Percentiles rank a stretch among this genome's conserved stretches.
Conservation (phyloP, 2,113 vertebrate genomes). For the Plestiodon gilberti region DNA sequence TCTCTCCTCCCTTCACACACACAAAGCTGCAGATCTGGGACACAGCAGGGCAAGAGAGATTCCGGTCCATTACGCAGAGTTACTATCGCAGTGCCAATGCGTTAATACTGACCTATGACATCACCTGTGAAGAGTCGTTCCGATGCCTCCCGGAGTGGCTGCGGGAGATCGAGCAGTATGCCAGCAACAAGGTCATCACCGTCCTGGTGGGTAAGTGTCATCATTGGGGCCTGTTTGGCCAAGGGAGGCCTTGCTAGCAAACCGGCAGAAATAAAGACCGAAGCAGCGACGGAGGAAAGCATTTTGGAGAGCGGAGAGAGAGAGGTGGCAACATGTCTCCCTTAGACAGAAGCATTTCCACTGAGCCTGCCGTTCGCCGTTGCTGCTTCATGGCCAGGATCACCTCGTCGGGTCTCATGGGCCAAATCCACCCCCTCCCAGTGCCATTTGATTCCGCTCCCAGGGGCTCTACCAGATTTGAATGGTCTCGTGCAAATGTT, state of each 20-base stretch:
- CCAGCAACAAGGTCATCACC: slow-evolving; percentile 97
- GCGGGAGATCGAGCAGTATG: slow-evolving; percentile 97
- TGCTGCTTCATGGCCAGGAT: too few relatives aligned
- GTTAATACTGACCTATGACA: slow-evolving; percentile 97
- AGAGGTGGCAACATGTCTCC: too few relatives aligned
- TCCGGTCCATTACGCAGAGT: slow-evolving; percentile 98
- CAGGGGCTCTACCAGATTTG: too few relatives aligned
- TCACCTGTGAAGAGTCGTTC: slow-evolving; percentile 98
- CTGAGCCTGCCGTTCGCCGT: too few relatives aligned
- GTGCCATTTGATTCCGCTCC: too few relatives aligned
- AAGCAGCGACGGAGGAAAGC: background rate
- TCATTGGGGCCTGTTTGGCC: accelerated
- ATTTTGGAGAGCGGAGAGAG: background rate
- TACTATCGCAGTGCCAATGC: slow-evolving; percentile 99
- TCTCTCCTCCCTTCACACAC: background rate
- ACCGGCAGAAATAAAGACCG: background rate
- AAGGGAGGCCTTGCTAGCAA: background rate
- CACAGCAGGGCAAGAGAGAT: slow-evolving; percentile 96
- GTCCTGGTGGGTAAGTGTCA: slow-evolving; percentile 92
- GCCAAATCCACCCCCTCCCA: too few relatives aligned
- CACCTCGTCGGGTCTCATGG: too few relatives aligned
- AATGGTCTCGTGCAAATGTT: too few relatives aligned
- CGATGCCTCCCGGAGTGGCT: slow-evolving; percentile 98
- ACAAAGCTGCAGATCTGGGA: slow-evolving; percentile 98
- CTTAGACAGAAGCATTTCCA: too few relatives aligned